phyloP scores from a whole-genome alignment of 2,113 vertebrate species.

The Cyanoliseus patagonus region DNA sequence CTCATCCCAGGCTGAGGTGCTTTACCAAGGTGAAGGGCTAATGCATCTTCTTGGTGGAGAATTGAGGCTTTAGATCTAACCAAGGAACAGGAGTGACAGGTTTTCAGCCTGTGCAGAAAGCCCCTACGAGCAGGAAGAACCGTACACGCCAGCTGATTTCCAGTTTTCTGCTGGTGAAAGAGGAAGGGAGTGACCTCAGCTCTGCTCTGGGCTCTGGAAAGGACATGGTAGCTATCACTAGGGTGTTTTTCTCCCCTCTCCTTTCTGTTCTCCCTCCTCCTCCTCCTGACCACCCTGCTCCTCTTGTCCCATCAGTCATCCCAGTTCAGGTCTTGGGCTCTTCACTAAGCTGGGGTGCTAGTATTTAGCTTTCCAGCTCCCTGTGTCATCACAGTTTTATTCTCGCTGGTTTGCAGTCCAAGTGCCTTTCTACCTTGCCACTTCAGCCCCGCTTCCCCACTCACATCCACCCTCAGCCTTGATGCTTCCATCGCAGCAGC shows the following conservation, averaged over 20 bases:
- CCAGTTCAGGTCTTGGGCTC: background rate
- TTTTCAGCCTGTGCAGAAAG: background rate
- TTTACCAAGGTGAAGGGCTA: background rate
- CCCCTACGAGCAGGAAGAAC: background rate
- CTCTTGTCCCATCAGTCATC: background rate
- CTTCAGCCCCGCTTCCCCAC: background rate
- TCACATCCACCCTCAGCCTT: background rate
- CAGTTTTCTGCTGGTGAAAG: background rate
- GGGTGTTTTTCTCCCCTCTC: background rate
- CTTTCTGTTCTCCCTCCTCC: background rate
- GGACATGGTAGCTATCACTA: background rate
- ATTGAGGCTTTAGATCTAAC: background rate
- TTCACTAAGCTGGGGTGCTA: background rate
- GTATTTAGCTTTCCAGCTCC: background rate
- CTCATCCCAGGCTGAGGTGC: background rate
- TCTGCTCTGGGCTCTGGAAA: background rate
- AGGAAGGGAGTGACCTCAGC: background rate
- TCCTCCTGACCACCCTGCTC: background rate
- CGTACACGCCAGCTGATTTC: rapidly evolving
- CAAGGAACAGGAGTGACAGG: background rate
- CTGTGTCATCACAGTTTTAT: background rate
- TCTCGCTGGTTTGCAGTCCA: background rate
- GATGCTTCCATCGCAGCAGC: background rate
- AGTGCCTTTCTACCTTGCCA: background rate
- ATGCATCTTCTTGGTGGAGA: background rate